These are phyloP conservation scores for Bradypodion ventrale DNA, from an alignment of 2,797 vertebrate genomes.

Conservation along the genomic window DNA sequence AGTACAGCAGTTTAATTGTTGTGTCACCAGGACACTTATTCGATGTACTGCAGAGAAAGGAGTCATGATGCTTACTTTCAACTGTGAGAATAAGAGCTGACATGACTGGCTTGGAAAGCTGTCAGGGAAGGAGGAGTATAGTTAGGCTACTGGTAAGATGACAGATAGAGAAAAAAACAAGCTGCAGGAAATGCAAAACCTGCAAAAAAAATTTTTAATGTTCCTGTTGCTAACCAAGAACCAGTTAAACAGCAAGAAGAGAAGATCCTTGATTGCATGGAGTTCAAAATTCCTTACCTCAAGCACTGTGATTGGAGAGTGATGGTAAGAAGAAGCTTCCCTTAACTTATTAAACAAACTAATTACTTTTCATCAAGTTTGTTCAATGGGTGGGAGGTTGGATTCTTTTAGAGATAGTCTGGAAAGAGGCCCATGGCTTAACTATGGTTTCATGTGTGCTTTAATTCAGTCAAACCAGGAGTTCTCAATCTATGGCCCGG, in stretches of 20 bases:
- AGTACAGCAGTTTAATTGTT: too few relatives aligned
- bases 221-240: not conserved
- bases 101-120: too few relatives aligned
- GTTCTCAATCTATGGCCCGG: too few relatives aligned
- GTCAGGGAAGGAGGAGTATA: too few relatives aligned
- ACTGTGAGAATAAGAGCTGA: too few relatives aligned
- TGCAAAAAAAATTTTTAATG: too few relatives aligned
- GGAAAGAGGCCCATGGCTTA: slow-evolving; percentile 1
- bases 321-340: not conserved
- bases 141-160: too few relatives aligned
- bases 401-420: not conserved
- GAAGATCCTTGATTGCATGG: not conserved
- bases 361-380: slow-evolving; percentile 21
- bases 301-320: not conserved
- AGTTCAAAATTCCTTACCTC: not conserved
- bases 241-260: not conserved
- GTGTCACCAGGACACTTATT: too few relatives aligned
- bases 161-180: too few relatives aligned
- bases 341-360: slow-evolving; percentile 19
- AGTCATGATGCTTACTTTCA: too few relatives aligned
- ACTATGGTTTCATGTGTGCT: not conserved
- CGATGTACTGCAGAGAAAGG: too few relatives aligned
- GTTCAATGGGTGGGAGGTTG: not conserved
- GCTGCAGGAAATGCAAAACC: too few relatives aligned
- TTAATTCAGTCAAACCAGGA: slow-evolving; percentile 20